Evolutionary conservation across 1,140 invertebrate genomes (phyloP), one percentile per base, ranked within the genome.

Genomic region (Orchesella cincta): DNA sequence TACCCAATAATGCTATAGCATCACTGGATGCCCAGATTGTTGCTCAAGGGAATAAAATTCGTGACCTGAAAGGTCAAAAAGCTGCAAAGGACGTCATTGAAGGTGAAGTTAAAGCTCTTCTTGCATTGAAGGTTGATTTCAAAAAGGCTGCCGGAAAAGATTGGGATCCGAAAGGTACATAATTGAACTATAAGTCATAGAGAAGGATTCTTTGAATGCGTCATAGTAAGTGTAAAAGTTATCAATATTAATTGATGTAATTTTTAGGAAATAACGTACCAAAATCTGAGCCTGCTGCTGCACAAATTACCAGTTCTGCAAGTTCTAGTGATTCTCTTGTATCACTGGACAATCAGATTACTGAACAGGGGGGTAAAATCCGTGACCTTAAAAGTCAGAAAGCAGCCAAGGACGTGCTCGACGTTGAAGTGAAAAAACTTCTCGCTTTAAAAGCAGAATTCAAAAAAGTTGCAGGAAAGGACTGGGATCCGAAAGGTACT

Each of bases 401-500:
- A 83, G 90, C 90, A 31, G 79, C 83, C 31, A 86, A 89, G 88
- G 87, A 87, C 1, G 83, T 87, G 23, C 87, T 94, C 73, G 91
- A 93, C 81, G 87, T 85, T 18, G 92, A 90, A 83, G 92, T 95
- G n/a, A 89, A 93, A 84, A 86, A 87, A 73, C 86, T 97, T 35
- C 85, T 95, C 76, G 85, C 87, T 26, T 85, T 97, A 1, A 97
- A 97, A 86, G 87, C 86, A 0, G 88, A 93, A 74, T 97, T 92
- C 84, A 96, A 96, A 87, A 86, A 88, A 62, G 83, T 89, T 31
- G 92, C 92, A 2, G 93, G 92, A 3, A 86, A 88, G 54, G 92
- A 93, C 29, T 88, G 86, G 86, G 86, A 85, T 52, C 85, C 85
- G 23, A 57, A 54, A 23, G 73, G 73, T 57, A 80, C 28, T 14